phyloP scores from a whole-genome alignment of 2,888 invertebrate genomes.

The Cylindroiulus punctatus region DNA sequence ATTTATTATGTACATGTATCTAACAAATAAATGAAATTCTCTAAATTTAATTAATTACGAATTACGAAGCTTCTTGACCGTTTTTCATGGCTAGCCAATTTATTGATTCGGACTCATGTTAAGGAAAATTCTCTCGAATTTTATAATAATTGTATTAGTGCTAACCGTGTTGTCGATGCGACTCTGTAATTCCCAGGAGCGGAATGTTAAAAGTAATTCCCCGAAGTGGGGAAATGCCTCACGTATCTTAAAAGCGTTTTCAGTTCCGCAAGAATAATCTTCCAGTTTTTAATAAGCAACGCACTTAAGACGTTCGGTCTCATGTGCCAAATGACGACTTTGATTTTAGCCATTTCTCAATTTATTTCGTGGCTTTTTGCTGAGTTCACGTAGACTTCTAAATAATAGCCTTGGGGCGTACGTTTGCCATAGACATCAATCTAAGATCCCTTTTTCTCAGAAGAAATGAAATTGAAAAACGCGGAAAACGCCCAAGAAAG shows the following conservation, averaged over 20 bases:
- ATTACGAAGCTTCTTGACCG: no score
- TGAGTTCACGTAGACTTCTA: not conserved
- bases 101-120: not conserved
- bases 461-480: not conserved
- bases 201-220: constrained; percentile 10
- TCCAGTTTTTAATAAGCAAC: not conserved
- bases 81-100: not conserved
- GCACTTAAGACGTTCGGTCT: constrained; percentile 5
- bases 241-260: constrained; percentile 14
- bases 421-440: not conserved
- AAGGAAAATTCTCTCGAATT: not conserved
- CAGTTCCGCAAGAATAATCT: constrained; percentile 30
- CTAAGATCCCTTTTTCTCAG: not conserved
- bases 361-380: not conserved
- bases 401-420: not conserved
- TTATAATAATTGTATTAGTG: constrained; percentile 21
- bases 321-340: not conserved
- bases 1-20: no score
- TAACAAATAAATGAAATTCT: no score
- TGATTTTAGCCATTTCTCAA: not conserved
- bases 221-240: not conserved
- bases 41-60: no score
- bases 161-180: not conserved
- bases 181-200: not conserved
- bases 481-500: not conserved